phyloP scores from a whole-genome alignment of 2,113 vertebrate genomes.

The Blennius ocellaris region DNA sequence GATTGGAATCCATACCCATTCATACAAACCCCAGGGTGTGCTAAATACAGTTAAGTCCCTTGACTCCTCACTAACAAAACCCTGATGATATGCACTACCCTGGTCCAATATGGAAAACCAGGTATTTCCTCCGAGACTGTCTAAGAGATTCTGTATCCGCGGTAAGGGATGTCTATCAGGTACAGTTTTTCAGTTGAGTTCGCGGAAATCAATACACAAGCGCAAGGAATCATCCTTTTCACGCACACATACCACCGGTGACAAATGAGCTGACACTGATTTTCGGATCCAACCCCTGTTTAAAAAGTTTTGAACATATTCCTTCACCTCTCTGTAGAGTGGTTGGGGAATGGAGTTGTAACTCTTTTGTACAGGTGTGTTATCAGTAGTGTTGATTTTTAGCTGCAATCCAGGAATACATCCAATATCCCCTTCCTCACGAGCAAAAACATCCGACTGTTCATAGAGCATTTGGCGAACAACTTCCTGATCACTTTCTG shows the following conservation, averaged over 20 bases:
- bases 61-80: background rate
- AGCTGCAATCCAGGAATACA: background rate
- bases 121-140: background rate
- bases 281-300: background rate
- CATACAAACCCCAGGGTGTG: slow-evolving; percentile 4
- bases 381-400: background rate
- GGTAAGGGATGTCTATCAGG: slow-evolving; percentile 13
- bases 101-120: slow-evolving; percentile 36
- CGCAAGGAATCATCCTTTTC: background rate
- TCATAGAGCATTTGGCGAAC: background rate
- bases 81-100: slow-evolving; percentile 21
- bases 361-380: background rate
- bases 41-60: slow-evolving; percentile 14
- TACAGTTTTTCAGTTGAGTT: background rate
- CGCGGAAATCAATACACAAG: background rate
- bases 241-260: background rate
- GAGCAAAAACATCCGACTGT: background rate
- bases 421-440: background rate
- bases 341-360: slow-evolving; percentile 5
- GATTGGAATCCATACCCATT: background rate
- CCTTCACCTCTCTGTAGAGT: slow-evolving; percentile 28
- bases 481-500: too few relatives aligned
- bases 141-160: background rate
- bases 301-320: background rate
- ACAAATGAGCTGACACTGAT: background rate